Conservation (phyloP, 1,140 invertebrate genomes). For the Leptinotarsa undecemlineata region DNA sequence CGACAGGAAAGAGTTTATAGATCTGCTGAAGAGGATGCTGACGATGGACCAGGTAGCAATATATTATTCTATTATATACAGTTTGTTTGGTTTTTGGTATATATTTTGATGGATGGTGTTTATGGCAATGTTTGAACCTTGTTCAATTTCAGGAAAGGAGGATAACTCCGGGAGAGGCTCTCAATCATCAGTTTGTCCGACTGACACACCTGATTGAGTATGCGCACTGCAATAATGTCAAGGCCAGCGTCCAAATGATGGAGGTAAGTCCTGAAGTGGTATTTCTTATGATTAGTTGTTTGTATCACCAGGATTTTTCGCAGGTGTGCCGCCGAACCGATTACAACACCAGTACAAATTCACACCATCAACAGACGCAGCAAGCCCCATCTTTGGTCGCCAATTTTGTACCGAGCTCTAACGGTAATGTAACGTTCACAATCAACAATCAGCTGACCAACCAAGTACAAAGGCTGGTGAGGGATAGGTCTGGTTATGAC, state of each 20-base stretch:
- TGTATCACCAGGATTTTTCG: conserved; percentile 7
- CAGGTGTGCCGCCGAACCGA: conserved; percentile 70
- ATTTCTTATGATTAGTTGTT: not conserved
- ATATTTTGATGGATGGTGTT: not conserved
- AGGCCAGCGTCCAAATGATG: conserved; percentile 95
- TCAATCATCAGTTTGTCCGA: conserved; percentile 94
- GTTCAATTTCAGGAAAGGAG: conserved; percentile 72
- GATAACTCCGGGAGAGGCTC: conserved; percentile 91
- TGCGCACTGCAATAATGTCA: conserved; percentile 94
- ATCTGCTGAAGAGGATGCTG: conserved; percentile 94
- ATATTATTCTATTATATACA: conserved; percentile 51
- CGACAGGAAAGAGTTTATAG: conserved; percentile 94
- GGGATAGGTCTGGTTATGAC: conserved; percentile 69
- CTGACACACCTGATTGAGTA: conserved; percentile 94
- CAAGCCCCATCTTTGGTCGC: conserved; percentile 67
- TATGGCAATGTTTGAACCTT: not conserved
- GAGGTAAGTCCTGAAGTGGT: conserved; percentile 58
- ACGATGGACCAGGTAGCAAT: conserved; percentile 92
- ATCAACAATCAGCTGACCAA: conserved; percentile 82
- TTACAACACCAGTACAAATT: conserved; percentile 60
- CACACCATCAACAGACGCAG: conserved; percentile 65
- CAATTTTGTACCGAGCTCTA: conserved; percentile 75
- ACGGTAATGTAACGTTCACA: conserved; percentile 83
- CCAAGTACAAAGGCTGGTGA: conserved; percentile 71
- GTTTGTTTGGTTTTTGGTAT: not conserved